Evolutionary conservation across 1,140 invertebrate species (phyloP), one percentile per base, ranked within the genome.

Genomic region (Euschistus heros): DNA sequence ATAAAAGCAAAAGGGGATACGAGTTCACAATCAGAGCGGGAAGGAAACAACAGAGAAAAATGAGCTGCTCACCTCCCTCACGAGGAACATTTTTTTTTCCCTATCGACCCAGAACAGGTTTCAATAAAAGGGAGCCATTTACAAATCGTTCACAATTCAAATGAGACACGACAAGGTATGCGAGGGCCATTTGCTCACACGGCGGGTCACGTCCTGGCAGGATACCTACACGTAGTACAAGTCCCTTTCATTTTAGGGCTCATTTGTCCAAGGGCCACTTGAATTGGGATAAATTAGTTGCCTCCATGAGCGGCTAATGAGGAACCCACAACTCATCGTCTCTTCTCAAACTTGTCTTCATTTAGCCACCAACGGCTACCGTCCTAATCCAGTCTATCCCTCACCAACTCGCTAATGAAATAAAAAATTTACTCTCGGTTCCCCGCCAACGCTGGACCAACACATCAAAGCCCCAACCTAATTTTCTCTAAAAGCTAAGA

Each of bases 61-160:
- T 4, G 47, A 6, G 10, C 47, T 0, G 5, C 14, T 18, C 2
- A 50, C n/a, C 47, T 18, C 47, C 47, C 22, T 26, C 10, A 13
- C n/a, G 3, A 18, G n/a, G n/a, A 50, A 50, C 47, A 20, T n/a
- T 50, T 50, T 50, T 50, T 50, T 18, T 15, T 17, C 47, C 22
- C 3, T 18, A 20, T 50, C 47, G 47, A 37, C 33, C 33, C 1
- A 37, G 8, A 37, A 37, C 33, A 37, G 33, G 33, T 37, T 37
- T 37, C 33, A 50, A 50, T 50, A 50, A 50, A 50, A 50, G 47
- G 47, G 17, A 26, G 24, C 54, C 54, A 57, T 57, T 57, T 57
- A 57, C 54, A 57, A 57, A 57, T 57, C 22, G 54, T 57, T 57
- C 24, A 57, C 54, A 57, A 57, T 57, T 57, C 24, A 57, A 57